Evolutionary conservation across 2,888 invertebrate genomes (phyloP).

Genomic region (Eulithis testata): DNA sequence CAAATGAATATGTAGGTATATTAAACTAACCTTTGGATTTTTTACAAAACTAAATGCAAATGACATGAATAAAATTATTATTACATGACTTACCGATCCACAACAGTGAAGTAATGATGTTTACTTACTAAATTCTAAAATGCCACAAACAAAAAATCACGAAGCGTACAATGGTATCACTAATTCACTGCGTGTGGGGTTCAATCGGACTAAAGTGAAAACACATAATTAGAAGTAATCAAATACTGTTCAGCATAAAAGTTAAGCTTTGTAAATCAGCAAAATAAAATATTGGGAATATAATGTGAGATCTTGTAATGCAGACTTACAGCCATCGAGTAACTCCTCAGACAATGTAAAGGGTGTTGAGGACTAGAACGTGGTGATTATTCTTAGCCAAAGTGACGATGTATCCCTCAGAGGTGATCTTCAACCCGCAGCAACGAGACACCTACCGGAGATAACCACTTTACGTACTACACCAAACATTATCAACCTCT

Average conservation of each 20-base stretch:
- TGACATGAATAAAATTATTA: constrained; percentile 64
- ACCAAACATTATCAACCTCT: too few species aligned
- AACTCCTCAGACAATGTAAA: constrained; percentile 93
- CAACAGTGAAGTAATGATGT: constrained; percentile 68
- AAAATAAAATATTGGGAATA: constrained; percentile 84
- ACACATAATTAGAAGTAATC: constrained; percentile 79
- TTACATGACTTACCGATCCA: constrained; percentile 67
- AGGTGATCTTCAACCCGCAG: constrained; percentile 98
- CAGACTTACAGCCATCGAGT: constrained; percentile 84
- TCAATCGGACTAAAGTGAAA: constrained; percentile 80
- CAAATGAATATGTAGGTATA: constrained; percentile 61
- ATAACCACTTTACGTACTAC: neutral
- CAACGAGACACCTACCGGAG: constrained; percentile 95
- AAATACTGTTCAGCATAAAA: constrained; percentile 84
- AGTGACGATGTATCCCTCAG: constrained; percentile 97
- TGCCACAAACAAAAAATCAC: constrained; percentile 67
- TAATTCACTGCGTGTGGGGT: constrained; percentile 72
- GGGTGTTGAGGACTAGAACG: constrained; percentile 97
- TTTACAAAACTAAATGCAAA: constrained; percentile 84
- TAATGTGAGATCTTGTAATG: constrained; percentile 84
- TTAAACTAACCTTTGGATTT: constrained; percentile 84
- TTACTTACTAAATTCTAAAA: constrained; percentile 61
- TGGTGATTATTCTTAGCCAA: constrained; percentile 99
- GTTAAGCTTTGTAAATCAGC: constrained; percentile 84
- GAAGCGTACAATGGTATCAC: constrained; percentile 64